phyloP scores from a whole-genome alignment of 2,797 vertebrate genomes.

The Odontamblyopus rebecca region DNA sequence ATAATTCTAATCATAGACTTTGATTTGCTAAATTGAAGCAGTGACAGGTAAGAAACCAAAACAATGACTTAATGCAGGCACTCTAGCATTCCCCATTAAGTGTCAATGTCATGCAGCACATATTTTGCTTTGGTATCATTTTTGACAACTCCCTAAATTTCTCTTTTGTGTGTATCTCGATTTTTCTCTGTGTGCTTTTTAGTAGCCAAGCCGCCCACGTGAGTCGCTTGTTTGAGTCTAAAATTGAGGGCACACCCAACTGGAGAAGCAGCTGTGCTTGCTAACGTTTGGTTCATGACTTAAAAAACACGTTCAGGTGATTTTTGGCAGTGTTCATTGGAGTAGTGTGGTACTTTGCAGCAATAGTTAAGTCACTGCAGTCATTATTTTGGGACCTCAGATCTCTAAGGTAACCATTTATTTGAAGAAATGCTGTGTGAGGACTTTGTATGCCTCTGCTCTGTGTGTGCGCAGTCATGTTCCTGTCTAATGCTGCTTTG shows the following conservation, averaged over 20 bases:
- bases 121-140: conserved; percentile 84
- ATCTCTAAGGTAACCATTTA: conserved; percentile 72
- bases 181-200: conserved; percentile 99
- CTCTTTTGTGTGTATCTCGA: conserved; percentile 99
- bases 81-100: conserved; percentile 46
- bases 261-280: conserved; percentile 99
- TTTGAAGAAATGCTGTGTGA: conserved; percentile 81
- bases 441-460: conserved; percentile 54
- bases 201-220: conserved; percentile 99
- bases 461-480: conserved; percentile 21
- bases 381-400: conserved; percentile 72
- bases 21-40: conserved; percentile 53
- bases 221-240: conserved; percentile 99
- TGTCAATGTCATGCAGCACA: conserved; percentile 47
- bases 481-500: conserved; percentile 59
- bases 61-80: conserved; percentile 50
- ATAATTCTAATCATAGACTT: conserved; percentile 16
- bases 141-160: conserved; percentile 93
- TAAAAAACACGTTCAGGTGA: conserved; percentile 99
- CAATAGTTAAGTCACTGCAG: conserved; percentile 77
- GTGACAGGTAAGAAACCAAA: conserved; percentile 73
- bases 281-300: conserved; percentile 99
- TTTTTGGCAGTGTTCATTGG: conserved; percentile 99
- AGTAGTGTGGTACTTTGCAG: conserved; percentile 92
- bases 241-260: conserved; percentile 99